Conservation (phyloP, 2,797 vertebrate species). For the Coregonus suidteri region DNA sequence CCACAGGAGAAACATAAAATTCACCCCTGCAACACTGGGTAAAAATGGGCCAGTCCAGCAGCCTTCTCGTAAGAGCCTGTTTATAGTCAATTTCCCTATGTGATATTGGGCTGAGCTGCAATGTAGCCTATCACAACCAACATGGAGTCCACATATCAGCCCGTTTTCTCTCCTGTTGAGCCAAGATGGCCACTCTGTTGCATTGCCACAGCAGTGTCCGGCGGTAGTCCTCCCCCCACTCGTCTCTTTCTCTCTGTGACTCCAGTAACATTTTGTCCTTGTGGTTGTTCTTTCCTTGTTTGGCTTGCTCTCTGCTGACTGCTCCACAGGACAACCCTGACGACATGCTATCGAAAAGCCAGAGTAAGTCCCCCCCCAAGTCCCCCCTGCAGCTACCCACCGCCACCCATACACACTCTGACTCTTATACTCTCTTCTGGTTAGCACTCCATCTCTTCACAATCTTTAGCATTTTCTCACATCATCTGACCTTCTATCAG, state of each 20-base stretch:
- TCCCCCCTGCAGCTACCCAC: neutral
- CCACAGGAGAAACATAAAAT: neutral
- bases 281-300: constrained; percentile 87
- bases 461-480: constrained; percentile 35
- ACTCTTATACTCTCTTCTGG: constrained; percentile 29
- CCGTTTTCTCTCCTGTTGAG: neutral
- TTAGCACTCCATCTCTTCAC: constrained; percentile 54
- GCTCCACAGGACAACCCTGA: constrained; percentile 94
- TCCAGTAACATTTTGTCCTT: constrained; percentile 89
- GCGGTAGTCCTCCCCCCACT: constrained; percentile 58
- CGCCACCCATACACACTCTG: constrained; percentile 45
- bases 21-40: neutral
- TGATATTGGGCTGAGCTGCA: neutral
- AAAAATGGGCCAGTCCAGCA: neutral
- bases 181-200: constrained; percentile 34
- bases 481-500: neutral
- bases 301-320: constrained; percentile 85
- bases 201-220: constrained; percentile 73
- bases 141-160: neutral
- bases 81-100: neutral
- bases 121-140: neutral
- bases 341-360: constrained; percentile 91
- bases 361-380: constrained; percentile 87
- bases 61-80: neutral
- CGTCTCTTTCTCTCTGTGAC: constrained; percentile 61